Conservation (phyloP, 2,113 vertebrate genomes). For the Muntiacus muntjak region DNA sequence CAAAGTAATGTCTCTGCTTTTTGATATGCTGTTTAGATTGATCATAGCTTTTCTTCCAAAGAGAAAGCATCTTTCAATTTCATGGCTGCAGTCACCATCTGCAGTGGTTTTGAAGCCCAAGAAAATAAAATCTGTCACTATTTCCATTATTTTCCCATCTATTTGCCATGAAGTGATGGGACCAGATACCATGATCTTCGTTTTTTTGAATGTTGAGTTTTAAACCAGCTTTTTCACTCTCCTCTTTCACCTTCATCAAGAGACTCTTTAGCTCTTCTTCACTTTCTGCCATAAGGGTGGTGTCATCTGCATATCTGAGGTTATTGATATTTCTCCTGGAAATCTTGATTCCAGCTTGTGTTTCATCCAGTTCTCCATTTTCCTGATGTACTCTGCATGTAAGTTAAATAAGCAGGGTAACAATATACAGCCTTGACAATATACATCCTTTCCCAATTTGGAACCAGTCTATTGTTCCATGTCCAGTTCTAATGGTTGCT, state of each 20-base stretch:
- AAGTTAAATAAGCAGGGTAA: neutral
- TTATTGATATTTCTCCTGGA: neutral
- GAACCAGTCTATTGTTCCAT: neutral
- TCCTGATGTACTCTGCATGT: neutral
- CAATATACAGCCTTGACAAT: neutral
- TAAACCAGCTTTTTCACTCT: neutral
- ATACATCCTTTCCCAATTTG: neutral
- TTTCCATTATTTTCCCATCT: neutral
- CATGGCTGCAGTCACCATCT: neutral
- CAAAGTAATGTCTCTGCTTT: neutral
- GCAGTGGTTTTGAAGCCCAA: neutral
- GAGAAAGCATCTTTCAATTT: neutral
- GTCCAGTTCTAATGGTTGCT: neutral
- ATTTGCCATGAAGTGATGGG: neutral
- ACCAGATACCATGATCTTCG: fast-evolving
- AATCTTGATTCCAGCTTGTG: neutral
- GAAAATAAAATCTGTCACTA: neutral
- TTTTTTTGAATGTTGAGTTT: neutral
- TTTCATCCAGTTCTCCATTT: neutral
- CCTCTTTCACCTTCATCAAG: neutral
- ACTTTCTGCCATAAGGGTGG: neutral
- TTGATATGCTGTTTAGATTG: neutral
- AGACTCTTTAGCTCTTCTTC: neutral
- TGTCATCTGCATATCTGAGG: neutral
- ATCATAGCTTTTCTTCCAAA: neutral